A percentile compares a stretch with the other conserved stretches of the same genome.
These are phyloP conservation scores for Lasius fuliginosus DNA, from an alignment of 2,888 invertebrate species.

Conservation along the genomic window DNA sequence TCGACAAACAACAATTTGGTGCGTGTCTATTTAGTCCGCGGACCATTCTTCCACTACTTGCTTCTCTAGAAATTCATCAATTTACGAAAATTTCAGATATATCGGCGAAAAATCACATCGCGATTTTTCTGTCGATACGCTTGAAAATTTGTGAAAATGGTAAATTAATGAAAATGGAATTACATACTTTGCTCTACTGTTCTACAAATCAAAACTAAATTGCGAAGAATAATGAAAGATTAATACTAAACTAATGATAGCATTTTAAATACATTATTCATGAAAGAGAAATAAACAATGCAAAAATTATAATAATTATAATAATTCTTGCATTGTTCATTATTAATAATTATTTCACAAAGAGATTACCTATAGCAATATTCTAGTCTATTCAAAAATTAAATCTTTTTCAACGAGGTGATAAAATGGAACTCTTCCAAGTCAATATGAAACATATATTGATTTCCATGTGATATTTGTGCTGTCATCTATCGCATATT, in stretches of 20 bases:
- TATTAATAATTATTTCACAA: no score
- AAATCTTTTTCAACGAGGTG: not conserved
- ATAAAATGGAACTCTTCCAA: constrained; percentile 15
- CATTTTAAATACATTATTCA: no score
- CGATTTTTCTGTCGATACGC: not conserved
- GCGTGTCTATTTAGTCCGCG: not conserved
- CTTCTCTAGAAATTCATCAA: not conserved
- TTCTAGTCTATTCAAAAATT: not conserved
- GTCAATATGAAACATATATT: not conserved
- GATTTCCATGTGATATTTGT: not conserved
- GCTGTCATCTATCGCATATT: constrained; percentile 14
- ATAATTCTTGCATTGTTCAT: no score
- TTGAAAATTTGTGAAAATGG: not conserved
- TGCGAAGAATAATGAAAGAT: no score
- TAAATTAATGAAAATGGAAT: not conserved
- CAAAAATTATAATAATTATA: no score
- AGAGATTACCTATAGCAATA: no score
- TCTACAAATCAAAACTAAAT: no score
- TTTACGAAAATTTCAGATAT: not conserved
- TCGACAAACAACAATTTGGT: not conserved
- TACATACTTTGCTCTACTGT: no score
- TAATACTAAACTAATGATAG: no score
- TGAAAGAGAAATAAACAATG: no score
- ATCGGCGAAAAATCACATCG: not conserved
- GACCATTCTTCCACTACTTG: not conserved